phyloP scores from a whole-genome alignment of 2,888 invertebrate species.

The Neocrepidodera transversa region DNA sequence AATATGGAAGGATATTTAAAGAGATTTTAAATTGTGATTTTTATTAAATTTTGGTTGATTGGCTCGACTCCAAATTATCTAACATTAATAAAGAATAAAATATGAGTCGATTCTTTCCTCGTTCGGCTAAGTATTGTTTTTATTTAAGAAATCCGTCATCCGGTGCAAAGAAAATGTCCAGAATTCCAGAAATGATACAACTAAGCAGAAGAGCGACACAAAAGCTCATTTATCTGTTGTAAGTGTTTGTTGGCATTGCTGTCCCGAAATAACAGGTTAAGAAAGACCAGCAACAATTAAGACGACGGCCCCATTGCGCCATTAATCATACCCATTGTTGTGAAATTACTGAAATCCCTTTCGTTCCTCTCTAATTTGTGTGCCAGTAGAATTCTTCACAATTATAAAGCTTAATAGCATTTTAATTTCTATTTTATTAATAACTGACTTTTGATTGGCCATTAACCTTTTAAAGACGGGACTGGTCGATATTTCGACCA shows the following conservation, averaged over 20 bases:
- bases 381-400: no score
- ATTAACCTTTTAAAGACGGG: no score
- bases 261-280: slow-evolving; percentile 23
- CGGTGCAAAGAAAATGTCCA: background rate
- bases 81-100: background rate
- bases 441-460: no score
- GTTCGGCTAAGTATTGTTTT: background rate
- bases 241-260: slow-evolving; percentile 19
- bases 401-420: no score
- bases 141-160: slow-evolving; percentile 1
- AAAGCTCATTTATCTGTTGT: slow-evolving; percentile 13
- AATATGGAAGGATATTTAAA: no score
- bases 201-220: slow-evolving; percentile 1
- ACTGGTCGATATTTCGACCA: no score
- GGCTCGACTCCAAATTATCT: no score
- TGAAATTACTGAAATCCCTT: slow-evolving; percentile 21
- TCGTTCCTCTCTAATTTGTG: slow-evolving; percentile 2
- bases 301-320: slow-evolving; percentile 7
- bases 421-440: no score
- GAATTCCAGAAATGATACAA: slow-evolving; percentile 8
- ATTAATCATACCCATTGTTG: slow-evolving; percentile 21
- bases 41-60: no score
- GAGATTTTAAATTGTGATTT: no score
- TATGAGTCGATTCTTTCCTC: background rate
- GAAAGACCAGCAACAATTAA: slow-evolving; percentile 23